Conservation (phyloP, 2,113 vertebrate genomes). For the Tragelaphus imberbis region DNA sequence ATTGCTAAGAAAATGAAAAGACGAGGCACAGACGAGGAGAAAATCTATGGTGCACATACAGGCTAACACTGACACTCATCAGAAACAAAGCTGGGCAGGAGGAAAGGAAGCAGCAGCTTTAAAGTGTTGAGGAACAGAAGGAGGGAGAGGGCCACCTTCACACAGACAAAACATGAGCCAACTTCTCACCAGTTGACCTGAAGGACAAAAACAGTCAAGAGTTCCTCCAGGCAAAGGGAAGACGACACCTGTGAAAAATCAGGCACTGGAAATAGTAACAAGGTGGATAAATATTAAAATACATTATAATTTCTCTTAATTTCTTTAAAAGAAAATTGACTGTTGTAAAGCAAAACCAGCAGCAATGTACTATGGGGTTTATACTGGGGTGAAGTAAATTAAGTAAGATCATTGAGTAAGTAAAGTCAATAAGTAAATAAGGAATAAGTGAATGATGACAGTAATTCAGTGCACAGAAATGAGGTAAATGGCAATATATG, state of each 20-base stretch:
- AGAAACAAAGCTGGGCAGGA: not conserved
- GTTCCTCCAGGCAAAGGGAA: not conserved
- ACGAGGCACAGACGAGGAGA: too few species aligned
- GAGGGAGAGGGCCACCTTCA: not conserved
- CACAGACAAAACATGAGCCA: not conserved
- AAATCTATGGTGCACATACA: not conserved
- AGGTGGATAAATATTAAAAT: not conserved
- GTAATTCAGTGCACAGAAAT: not conserved
- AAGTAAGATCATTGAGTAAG: not conserved
- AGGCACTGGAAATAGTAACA: not conserved
- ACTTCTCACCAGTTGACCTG: too few species aligned
- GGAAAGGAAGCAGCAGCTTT: not conserved
- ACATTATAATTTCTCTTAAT: not conserved
- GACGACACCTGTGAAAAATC: not conserved
- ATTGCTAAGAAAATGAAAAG: not conserved
- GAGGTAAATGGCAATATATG: not conserved
- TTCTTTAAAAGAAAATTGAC: not conserved
- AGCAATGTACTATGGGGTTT: not conserved
- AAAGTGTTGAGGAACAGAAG: too few species aligned
- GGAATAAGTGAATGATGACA: not conserved
- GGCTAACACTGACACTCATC: not conserved
- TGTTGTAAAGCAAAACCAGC: not conserved
- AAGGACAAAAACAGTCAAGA: not conserved
- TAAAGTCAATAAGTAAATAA: not conserved
- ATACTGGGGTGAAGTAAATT: not conserved